Evolutionary conservation across 2,888 invertebrate genomes (phyloP).

Genomic region (Idaea aversata): DNA sequence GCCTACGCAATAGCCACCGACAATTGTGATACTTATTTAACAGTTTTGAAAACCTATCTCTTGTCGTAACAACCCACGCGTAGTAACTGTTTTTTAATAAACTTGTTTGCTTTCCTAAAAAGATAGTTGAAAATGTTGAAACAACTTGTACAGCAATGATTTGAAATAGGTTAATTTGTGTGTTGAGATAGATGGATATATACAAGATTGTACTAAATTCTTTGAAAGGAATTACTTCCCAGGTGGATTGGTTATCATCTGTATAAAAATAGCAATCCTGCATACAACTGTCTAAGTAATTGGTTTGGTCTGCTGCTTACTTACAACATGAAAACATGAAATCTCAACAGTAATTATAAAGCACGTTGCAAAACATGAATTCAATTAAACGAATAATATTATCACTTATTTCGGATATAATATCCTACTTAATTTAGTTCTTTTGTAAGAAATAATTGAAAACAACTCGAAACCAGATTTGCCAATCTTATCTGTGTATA

Average conservation of each 20-base stretch:
- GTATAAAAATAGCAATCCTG: neutral
- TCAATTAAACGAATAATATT: neutral
- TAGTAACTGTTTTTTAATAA: conserved; percentile 9
- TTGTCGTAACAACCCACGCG: conserved; percentile 11
- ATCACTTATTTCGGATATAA: neutral
- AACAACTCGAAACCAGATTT: conserved; percentile 11
- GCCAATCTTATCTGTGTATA: conserved; percentile 17
- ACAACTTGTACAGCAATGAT: neutral
- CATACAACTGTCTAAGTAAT: neutral
- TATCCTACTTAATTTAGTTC: neutral
- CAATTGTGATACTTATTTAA: conserved; percentile 23
- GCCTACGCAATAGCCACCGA: conserved; percentile 34
- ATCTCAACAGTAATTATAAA: neutral
- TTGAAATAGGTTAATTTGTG: neutral
- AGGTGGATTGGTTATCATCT: neutral
- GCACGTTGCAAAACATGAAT: neutral
- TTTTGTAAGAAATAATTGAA: neutral
- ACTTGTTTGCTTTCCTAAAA: neutral
- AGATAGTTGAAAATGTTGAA: neutral
- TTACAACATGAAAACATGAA: neutral
- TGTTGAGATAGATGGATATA: neutral
- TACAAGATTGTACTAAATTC: neutral
- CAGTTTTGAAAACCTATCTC: conserved; percentile 13
- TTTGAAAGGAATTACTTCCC: neutral
- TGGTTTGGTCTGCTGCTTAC: neutral